These are phyloP conservation scores for Macrophya alboannulata DNA, from an alignment of 2,888 invertebrate genomes.

Conservation along the genomic window DNA sequence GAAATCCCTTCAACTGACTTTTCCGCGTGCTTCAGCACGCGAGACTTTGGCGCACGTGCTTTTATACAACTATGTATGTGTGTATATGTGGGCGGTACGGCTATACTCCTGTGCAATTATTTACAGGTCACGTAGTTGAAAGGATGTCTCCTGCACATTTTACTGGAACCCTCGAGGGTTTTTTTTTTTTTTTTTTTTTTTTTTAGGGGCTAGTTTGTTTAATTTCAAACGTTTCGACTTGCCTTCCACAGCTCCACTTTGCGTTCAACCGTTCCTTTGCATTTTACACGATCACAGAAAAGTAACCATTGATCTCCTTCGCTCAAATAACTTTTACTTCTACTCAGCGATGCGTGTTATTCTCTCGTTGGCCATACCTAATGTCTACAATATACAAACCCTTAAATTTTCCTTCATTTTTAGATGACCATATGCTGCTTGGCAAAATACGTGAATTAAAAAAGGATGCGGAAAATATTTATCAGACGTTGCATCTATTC, in stretches of 20 bases:
- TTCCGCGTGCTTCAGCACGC: constrained; percentile 30
- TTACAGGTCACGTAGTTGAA: constrained; percentile 75
- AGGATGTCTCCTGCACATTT: constrained; percentile 60
- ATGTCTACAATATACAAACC: background rate
- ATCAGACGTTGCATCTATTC: too few species aligned
- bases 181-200: background rate
- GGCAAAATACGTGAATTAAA: too few species aligned
- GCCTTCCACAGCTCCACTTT: background rate
- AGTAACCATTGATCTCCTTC: background rate
- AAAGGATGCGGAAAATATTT: too few species aligned
- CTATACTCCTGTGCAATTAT: constrained; percentile 70
- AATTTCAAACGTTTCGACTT: background rate
- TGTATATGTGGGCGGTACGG: background rate
- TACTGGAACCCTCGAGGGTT: background rate
- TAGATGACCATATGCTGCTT: too few species aligned
- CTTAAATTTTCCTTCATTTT: background rate
- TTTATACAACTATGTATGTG: background rate
- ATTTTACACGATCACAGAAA: constrained; percentile 2
- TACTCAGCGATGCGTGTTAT: constrained; percentile 2
- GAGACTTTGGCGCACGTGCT: constrained; percentile 30
- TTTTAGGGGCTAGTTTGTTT: constrained; percentile 29
- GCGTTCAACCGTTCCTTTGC: background rate
- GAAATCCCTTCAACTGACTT: constrained; percentile 48
- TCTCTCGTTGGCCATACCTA: background rate
- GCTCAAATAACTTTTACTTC: background rate